These are phyloP conservation scores for Sesia apiformis DNA, from an alignment of 2,888 invertebrate species.

Conservation along the genomic window DNA sequence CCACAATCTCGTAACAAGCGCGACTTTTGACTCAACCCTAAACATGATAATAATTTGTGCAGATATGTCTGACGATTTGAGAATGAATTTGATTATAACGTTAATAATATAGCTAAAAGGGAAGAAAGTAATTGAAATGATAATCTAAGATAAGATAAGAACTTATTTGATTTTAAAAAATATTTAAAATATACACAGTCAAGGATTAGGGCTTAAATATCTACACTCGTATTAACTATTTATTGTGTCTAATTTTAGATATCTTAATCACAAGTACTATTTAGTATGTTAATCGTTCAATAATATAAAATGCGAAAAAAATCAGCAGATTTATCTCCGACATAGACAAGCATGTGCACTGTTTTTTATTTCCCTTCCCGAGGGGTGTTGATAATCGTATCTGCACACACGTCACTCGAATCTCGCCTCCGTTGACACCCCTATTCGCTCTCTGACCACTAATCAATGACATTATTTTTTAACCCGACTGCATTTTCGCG, in stretches of 20 bases:
- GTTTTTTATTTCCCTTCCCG: slow-evolving; percentile 34
- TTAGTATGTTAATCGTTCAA: too few species aligned
- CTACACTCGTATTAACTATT: too few species aligned
- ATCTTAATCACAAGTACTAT: too few species aligned
- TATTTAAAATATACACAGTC: too few species aligned
- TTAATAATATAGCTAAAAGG: background rate
- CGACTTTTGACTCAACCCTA: slow-evolving; percentile 34
- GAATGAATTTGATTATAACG: background rate
- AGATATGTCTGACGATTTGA: background rate
- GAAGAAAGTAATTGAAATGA: too few species aligned
- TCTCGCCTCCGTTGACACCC: slow-evolving; percentile 42
- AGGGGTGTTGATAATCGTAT: slow-evolving; percentile 58
- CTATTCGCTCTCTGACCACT: slow-evolving; percentile 37
- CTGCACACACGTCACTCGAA: slow-evolving; percentile 56
- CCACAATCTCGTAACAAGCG: slow-evolving; percentile 30
- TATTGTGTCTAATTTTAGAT: too few species aligned
- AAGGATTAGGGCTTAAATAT: too few species aligned
- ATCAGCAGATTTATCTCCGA: slow-evolving; percentile 8
- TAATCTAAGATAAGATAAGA: too few species aligned
- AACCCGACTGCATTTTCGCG: background rate
- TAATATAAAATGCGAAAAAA: background rate
- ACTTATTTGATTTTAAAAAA: too few species aligned
- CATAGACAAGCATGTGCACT: slow-evolving; percentile 17
- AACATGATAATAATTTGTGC: background rate
- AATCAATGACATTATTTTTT: slow-evolving; percentile 25